Percentiles rank a stretch among this genome's conserved stretches.
Conservation (phyloP, 2,888 invertebrate genomes). For the Drosophila maculinotata region DNA sequence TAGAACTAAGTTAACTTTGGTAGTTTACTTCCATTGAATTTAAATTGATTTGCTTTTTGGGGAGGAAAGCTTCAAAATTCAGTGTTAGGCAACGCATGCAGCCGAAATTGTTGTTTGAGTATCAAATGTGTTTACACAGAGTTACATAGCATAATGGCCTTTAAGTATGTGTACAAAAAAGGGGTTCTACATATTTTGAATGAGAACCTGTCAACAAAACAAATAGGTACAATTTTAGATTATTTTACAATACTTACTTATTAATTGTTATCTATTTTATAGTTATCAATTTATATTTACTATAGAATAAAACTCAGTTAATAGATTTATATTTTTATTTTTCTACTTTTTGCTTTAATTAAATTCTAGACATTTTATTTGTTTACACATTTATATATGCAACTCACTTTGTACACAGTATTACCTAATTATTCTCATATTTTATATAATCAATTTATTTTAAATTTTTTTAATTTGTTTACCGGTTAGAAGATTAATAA, state of each 20-base stretch:
- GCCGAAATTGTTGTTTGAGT: constrained; percentile 3
- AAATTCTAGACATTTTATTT: too few relatives aligned
- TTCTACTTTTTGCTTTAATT: too few relatives aligned
- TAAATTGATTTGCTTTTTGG: constrained; percentile 48
- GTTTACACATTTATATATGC: too few relatives aligned
- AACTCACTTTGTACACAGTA: neutral
- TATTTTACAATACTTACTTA: too few relatives aligned
- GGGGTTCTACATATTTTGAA: neutral
- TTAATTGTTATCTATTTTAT: too few relatives aligned
- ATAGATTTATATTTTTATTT: too few relatives aligned
- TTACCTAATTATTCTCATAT: neutral
- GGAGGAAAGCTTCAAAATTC: neutral
- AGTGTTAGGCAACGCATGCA: constrained; percentile 2
- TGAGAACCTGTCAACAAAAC: too few relatives aligned
- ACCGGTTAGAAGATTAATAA: neutral
- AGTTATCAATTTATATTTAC: neutral
- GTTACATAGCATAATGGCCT: constrained; percentile 10
- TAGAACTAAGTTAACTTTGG: constrained; percentile 30
- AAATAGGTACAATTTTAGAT: too few relatives aligned
- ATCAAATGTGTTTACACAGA: constrained; percentile 20
- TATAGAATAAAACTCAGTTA: neutral
- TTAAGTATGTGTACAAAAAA: neutral
- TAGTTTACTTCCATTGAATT: constrained; percentile 46
- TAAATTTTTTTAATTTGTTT: neutral
- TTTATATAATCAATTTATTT: neutral